Base-by-base conservation (phyloP, 2,888 invertebrate species). In the Diloba caeruleocephala region DNA sequence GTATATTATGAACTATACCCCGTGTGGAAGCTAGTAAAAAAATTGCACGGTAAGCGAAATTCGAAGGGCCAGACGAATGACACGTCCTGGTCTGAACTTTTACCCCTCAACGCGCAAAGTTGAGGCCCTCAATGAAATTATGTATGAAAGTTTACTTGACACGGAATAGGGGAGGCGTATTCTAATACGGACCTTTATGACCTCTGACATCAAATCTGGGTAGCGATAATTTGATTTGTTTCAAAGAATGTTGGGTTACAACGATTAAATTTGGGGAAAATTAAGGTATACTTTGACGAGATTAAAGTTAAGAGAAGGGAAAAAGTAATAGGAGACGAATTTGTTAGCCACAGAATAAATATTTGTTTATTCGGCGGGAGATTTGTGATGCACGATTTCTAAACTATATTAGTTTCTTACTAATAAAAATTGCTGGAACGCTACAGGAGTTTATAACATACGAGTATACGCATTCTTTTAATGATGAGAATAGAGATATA, bases 141-240 rank as follows among this genome's bases (percentile, higher is more conserved):
- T 66, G 41, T 68, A 66, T 44, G 29, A 57, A 69, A 71, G 26
- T 66, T 69, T 21, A 7, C n/a, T 21, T 50, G 43, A 50, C 58
- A 37, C 33, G 39, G 53, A 57, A 48, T 38, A 50, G 19, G 29
- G 12, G 34, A 42, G 25, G 32, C 25, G 45, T 56, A 60, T 49
- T 60, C 29, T 55, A 61, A 66, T 44, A 7, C 39, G 26, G 31
- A 23, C 26, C 32, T 32, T 65, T 49, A 23, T 38, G 26, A 60
- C 42, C 55, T 28, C 33, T 32, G 29, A 48, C 42, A 51, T 13
- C 10, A 31, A 41, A 45, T 41, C 52, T 31, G 44, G 41, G 48
- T 38, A 45, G 29, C 34, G 8, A 29, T 60, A 48, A 70, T 59
- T 53, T 60, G 50, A 65, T 65, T 65, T 55, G 59, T 55, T 64